These are phyloP conservation scores for Pollachius pollachius DNA, from an alignment of 2,113 vertebrate genomes.

Conservation along the genomic window DNA sequence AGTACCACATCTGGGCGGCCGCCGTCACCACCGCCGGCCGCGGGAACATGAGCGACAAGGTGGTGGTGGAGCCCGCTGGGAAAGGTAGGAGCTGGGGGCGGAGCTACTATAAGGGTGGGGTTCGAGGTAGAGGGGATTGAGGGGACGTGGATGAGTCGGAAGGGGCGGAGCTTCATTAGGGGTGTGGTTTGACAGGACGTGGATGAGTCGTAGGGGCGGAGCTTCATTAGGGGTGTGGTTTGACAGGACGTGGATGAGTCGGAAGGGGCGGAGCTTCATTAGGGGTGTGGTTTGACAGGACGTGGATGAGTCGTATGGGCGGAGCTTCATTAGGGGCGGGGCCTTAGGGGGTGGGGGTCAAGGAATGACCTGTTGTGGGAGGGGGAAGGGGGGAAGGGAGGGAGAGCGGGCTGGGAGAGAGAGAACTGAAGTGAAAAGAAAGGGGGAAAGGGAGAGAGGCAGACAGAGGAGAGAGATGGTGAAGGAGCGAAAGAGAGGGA, in stretches of 20 bases:
- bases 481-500: slow-evolving; percentile 4
- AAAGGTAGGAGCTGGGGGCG: slow-evolving; percentile 79
- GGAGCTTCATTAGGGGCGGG: slow-evolving; percentile 4
- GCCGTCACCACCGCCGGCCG: slow-evolving; percentile 94
- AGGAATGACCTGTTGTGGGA: background rate
- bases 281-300: rapidly evolving
- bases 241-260: no score
- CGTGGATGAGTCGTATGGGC: background rate
- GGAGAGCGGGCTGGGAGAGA: background rate
- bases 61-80: slow-evolving; percentile 92
- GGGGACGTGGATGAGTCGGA: no score
- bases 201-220: background rate
- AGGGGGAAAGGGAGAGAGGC: no score
- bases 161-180: background rate
- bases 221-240: background rate
- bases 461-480: no score
- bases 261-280: no score
- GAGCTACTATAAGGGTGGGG: slow-evolving; percentile 29
- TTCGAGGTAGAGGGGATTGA: slow-evolving; percentile 48
- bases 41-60: slow-evolving; percentile 95
- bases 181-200: background rate
- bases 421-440: no score
- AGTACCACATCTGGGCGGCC: slow-evolving; percentile 95
- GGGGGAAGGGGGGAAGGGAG: background rate
- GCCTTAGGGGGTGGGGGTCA: background rate